Evolutionary conservation across 2,113 vertebrate genomes (phyloP), one percentile per base, ranked within the genome.

Genomic region (Anolis carolinensis): DNA sequence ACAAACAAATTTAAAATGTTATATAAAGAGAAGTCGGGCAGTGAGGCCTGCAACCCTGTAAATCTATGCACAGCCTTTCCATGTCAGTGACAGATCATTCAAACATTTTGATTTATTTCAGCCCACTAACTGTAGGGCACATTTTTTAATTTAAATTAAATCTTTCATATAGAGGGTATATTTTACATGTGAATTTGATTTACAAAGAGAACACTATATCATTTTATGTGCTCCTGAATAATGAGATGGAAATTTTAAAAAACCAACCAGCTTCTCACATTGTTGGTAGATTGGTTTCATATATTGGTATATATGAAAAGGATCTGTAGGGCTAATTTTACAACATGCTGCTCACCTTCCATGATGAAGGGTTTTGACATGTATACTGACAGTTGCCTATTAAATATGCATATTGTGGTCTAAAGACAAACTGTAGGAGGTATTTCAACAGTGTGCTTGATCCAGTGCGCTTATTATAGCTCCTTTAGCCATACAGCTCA

Each of bases 271-370:
- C 72, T 63, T 91, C 83, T 92, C 86, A 88, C 0, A 0, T 82
- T 77, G 79, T 36, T 81, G 82, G 32, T 7, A 4, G 36, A 16
- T 16, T 86, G 77, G 50, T 62, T 90, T 82, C 90, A 25, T 84
- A 79, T 65, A 30, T 23, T 71, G 32, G 34, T 36, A 70, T 70
- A 65, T 63, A 65, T 68, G 27, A 85, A 94, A 95, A 77, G 36
- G 84, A 86, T 86, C n/a, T 70, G 32, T 86, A 72, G 67, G 85
- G 78, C 75, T 88, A 92, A 95, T 90, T 93, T 93, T 84, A 68
- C 92, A 90, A 85, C 75, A 93, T 93, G 93, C 90, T 84, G 79
- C 82, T 90, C 77, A 59, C 86, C 89, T 90, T 82, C 87, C 50
- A 2, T 0, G 2, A 82, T 34, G 73, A 89, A 52, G 18, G 32